Evolutionary conservation across 2,113 vertebrate genomes (phyloP).

Genomic region (Scolopax mira): DNA sequence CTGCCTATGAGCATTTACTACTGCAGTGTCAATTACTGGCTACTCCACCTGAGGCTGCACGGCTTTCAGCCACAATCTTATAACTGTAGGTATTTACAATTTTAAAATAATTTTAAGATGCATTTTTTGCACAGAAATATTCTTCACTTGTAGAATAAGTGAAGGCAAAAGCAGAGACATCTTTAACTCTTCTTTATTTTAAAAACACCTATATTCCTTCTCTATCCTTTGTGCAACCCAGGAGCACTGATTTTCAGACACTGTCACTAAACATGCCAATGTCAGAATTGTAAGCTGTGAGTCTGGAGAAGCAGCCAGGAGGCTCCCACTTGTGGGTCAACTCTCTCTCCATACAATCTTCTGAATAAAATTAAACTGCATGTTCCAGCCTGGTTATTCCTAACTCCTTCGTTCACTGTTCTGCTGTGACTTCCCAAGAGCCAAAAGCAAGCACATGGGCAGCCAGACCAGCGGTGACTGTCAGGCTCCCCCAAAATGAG

Average conservation of each 20-base stretch:
- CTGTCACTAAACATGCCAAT: background rate
- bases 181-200: background rate
- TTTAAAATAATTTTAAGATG: background rate
- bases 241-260: background rate
- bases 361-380: background rate
- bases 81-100: background rate
- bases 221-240: background rate
- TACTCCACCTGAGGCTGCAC: background rate
- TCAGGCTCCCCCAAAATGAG: background rate
- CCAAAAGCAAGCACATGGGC: background rate
- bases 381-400: background rate
- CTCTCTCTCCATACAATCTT: background rate
- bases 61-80: background rate
- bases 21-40: background rate
- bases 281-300: background rate
- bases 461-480: background rate
- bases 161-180: background rate
- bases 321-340: background rate
- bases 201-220: background rate
- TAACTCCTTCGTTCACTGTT: slow-evolving; percentile 7
- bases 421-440: background rate
- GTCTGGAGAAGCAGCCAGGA: background rate
- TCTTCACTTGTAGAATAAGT: background rate
- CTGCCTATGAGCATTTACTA: background rate
- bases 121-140: background rate